Base-by-base conservation (phyloP, 1,140 invertebrate species). In the Berghia stephanieae region DNA sequence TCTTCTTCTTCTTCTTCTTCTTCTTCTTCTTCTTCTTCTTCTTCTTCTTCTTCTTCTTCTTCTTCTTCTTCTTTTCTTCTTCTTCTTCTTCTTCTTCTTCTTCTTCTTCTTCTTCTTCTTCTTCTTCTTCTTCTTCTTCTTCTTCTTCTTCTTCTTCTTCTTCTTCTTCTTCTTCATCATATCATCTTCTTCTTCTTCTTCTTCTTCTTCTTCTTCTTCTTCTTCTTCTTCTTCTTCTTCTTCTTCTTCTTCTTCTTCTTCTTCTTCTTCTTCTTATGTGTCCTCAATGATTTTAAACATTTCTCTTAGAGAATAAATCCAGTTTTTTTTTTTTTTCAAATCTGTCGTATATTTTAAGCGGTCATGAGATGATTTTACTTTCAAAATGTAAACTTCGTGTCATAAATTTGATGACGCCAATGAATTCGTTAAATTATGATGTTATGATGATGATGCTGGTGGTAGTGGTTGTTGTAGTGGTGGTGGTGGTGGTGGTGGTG, bases 171-270 rank as follows among this genome's bases (percentile, higher is more conserved):
- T 44, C 43, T 71, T n/a, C 46, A 21, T 4, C 46, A 24, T 60
- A 6, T 74, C 52, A 60, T 16, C 60, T n/a, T 74, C 72, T 74
- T 16, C 40, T 43, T 74, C n/a, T 74, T 38, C 40, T 43, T 60
- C 36, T n/a, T 44, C 34, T 16, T 71, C 43, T 44, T 60, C n/a
- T n/a, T 31, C n/a, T 31, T 60, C 57, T 60, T 31, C n/a, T 24
- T 60, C 57, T 60, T 24, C n/a, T 31, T n/a, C n/a, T 60, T 31
- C 34, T 31, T 60, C 57, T 60, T 31, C n/a, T 24, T 60, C 57
- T 60, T 31, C n/a, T 31, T n/a, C 57, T n/a, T 24, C 34, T 31
- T 60, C n/a, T 60, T 31, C 34, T n/a, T 60, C 57, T 60, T n/a
- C 34, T n/a, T n/a, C n/a, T n/a, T n/a, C n/a, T n/a, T n/a, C n/a